A percentile compares a stretch with the other conserved stretches of the same genome.
Conservation (phyloP, 2,797 vertebrate genomes). For the Sebastes dallii region DNA sequence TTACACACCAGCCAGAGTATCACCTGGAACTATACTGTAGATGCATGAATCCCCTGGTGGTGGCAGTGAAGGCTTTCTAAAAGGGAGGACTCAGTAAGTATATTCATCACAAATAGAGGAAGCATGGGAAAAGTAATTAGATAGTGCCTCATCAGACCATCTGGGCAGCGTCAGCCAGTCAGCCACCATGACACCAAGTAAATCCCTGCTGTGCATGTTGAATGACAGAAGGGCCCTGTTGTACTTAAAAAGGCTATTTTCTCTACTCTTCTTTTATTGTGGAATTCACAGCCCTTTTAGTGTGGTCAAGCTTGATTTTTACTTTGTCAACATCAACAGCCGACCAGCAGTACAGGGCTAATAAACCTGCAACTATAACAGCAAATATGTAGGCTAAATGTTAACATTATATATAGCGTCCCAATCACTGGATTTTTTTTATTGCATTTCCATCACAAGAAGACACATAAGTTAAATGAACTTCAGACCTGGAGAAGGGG, state of each 20-base stretch:
- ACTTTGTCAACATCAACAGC: background rate
- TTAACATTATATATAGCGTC: no score
- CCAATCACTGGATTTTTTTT: no score
- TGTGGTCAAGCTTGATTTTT: background rate
- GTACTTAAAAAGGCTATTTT: conserved; percentile 46
- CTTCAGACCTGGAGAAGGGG: no score
- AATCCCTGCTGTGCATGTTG: conserved; percentile 39
- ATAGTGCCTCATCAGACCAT: conserved; percentile 62
- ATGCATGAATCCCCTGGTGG: conserved; percentile 35
- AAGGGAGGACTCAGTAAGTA: background rate
- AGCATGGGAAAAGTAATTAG: conserved; percentile 63
- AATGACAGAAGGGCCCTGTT: conserved; percentile 13
- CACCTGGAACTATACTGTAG: background rate
- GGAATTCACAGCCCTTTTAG: background rate
- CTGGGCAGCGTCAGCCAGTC: conserved; percentile 55
- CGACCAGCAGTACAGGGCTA: no score
- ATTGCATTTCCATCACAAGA: background rate
- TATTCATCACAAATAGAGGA: conserved; percentile 32
- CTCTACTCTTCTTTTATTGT: background rate
- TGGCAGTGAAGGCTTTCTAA: conserved; percentile 47
- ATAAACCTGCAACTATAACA: no score
- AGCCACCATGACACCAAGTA: conserved; percentile 56
- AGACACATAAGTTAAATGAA: background rate
- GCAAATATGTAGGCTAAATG: no score
- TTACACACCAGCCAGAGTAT: background rate